Base-by-base conservation (phyloP, 2,113 vertebrate species). In the Microtus richardsoni region DNA sequence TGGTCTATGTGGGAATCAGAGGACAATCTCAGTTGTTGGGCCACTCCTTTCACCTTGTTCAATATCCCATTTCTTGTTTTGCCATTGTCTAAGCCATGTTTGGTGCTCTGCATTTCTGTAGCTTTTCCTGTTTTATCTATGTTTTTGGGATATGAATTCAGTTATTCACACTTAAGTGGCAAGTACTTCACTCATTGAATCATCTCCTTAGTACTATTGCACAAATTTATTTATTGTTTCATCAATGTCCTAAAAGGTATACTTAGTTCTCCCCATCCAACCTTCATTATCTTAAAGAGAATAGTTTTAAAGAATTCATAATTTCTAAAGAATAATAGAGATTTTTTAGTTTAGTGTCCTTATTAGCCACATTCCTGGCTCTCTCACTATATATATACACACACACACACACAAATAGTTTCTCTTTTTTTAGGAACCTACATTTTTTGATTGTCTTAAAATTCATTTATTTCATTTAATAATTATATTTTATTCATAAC, bases 371-470 rank as follows among this genome's bases (percentile, higher is more conserved):
- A 66, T 66, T 28, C 28, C 26, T 66, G 26, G 3, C 62, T 64
- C 22, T 60, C 7, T 62, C 9, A 28, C 60, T 62, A 10, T 24
- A 6, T 52, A 13, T 0, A 52, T 0, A 13, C 0, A 52, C 0
- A 52, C 49, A 49, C 2, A 52, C 0, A 13, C 0, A 52, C 0
- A 52, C 49, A 49, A 49, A 52, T 12, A 52, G 49, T 52, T 52
- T 52, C 14, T 52, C 49, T 13, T 64, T 64, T 64, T 11, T 28
- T 9, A 64, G 9, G 62, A 64, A 64, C 26, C 62, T 64, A 64
- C 9, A 64, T 64, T 64, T 64, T 64, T 64, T 64, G 0, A 64
- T 28, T 64, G 26, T 64, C 62, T 64, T 64, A 64, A 64, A 64
- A 64, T 28, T 64, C 9, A 64, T 64, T 64, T 64, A 64, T 64